Evolutionary conservation across 2,797 vertebrate genomes (phyloP).

Genomic region (Heliangelus exortis): DNA sequence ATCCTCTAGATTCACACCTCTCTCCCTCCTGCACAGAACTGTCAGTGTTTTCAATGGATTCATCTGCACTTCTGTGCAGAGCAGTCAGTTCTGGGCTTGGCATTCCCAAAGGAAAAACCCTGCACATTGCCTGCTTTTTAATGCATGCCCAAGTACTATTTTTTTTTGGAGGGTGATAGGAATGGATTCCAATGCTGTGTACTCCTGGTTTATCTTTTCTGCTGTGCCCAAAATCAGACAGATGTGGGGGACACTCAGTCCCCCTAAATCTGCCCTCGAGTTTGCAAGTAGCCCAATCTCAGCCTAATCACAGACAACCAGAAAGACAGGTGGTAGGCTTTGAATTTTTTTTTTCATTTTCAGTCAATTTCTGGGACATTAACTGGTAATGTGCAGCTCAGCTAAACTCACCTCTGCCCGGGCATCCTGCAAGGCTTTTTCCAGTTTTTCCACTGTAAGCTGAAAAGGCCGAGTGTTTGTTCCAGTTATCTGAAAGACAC

Average conservation of each 20-base stretch:
- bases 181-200: neutral
- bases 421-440: conserved; percentile 84
- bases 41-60: neutral
- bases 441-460: conserved; percentile 91
- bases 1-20: neutral
- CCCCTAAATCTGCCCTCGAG: neutral
- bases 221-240: neutral
- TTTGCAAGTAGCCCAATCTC: neutral
- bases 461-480: conserved; percentile 86
- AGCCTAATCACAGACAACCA: neutral
- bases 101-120: neutral
- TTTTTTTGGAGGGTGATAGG: neutral
- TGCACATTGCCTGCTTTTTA: neutral
- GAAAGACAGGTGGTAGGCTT: neutral
- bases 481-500: conserved; percentile 79
- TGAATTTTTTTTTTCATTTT: neutral
- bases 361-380: neutral
- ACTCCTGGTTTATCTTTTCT: neutral
- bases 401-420: conserved; percentile 82
- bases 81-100: neutral
- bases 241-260: neutral
- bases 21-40: neutral
- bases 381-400: neutral
- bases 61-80: neutral
- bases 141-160: neutral